These are phyloP conservation scores for Scaptodrosophila lebanonensis DNA, from an alignment of 1,140 invertebrate genomes.

Conservation along the genomic window DNA sequence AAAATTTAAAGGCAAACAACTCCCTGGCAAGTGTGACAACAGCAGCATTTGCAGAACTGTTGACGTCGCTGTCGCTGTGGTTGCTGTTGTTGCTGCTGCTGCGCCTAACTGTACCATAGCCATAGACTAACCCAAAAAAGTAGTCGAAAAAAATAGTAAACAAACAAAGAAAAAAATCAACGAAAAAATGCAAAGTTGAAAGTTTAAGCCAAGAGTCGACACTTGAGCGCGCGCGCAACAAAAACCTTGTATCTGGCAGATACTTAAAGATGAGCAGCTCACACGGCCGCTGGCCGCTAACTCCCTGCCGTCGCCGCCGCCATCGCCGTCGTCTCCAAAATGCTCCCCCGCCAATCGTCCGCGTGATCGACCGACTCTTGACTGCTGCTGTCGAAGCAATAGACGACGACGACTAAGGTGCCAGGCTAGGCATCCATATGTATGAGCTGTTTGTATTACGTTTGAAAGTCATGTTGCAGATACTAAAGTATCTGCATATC, in stretches of 20 bases:
- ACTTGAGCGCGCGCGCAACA: conserved; percentile 40
- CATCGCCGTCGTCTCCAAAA: too few relatives aligned
- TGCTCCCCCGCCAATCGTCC: too few relatives aligned
- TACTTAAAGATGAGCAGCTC: conserved; percentile 48
- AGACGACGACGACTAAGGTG: conserved; percentile 17
- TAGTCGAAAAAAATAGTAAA: conserved; percentile 43
- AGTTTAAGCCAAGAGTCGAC: conserved; percentile 44
- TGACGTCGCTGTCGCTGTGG: too few relatives aligned
- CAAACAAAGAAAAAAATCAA: conserved; percentile 42
- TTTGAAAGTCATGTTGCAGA: conserved; percentile 73
- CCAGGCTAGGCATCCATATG: conserved; percentile 40
- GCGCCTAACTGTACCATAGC: too few relatives aligned
- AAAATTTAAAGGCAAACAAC: too few relatives aligned
- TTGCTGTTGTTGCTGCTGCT: too few relatives aligned
- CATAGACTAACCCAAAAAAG: too few relatives aligned
- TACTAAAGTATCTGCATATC: conserved; percentile 55
- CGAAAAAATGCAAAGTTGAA: conserved; percentile 64
- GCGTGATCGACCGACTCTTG: conserved; percentile 70
- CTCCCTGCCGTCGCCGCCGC: too few relatives aligned
- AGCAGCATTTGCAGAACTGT: too few relatives aligned
- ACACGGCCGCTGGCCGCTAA: conserved; percentile 14
- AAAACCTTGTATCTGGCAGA: conserved; percentile 51
- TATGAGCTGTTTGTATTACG: conserved; percentile 71
- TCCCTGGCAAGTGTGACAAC: too few relatives aligned
- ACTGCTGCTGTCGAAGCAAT: conserved; percentile 18